Base-by-base conservation (phyloP, 2,113 vertebrate genomes). In the Actenoides lindsayi region DNA sequence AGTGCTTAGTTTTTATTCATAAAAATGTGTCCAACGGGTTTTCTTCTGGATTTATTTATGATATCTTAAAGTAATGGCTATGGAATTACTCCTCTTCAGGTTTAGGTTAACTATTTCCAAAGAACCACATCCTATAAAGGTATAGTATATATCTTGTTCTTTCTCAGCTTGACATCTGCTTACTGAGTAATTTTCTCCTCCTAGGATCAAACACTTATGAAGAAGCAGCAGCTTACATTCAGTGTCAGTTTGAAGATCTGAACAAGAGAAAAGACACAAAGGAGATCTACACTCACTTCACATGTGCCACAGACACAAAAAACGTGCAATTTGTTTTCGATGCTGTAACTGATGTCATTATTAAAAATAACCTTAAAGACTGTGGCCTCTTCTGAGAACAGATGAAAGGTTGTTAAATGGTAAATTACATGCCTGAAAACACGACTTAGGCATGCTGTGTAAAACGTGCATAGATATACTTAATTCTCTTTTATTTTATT, bases 341-440 rank as follows among this genome's bases (percentile, higher is more conserved):
- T 97, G 99, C 99, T 27, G 99, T 99, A 97, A 99, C 99, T 87
- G 99, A 99, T 90, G 99, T 99, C 97, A 99, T 99, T 98, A 99
- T 99, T 98, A 99, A 99, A 98, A 99, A 99, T 98, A 99, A 99
- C 97, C 99, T 99, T 95, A 99, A 99, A 98, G 99, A 99, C 98
- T 99, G 99, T 95, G 99, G 99, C 86, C 99, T 99, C 95, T 99
- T 99, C 98, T 99, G 97, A 98, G 95, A 97, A 74, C 93, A 89
- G 83, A 89, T 18, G 50, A 37, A 68, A 77, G 63, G 62, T 91
- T 75, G 76, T 94, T 95, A 95, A 94, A 91, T 86, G 95, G 94
- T 97, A 87, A 97, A 94, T 92, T 90, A 83, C 39, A 73, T 97
- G 88, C 35, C 91, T 97, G 92, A 78, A 87, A 96, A 65, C 23